Base-by-base conservation (phyloP, 2,797 vertebrate genomes). In the Phoeniculus purpureus region DNA sequence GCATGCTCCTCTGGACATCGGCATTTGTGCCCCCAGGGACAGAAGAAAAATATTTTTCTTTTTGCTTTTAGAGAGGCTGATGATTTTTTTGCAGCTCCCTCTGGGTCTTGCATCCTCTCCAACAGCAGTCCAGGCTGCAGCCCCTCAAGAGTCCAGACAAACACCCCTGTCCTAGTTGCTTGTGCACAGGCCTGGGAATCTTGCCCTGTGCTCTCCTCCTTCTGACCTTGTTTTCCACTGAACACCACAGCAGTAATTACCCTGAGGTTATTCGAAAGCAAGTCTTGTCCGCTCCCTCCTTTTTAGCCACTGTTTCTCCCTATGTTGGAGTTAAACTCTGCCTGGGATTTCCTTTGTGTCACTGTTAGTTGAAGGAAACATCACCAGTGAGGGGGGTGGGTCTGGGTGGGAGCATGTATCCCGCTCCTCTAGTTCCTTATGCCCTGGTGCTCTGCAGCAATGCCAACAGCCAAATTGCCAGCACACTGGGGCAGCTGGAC, bases 261-360 rank as follows among this genome's bases (percentile, higher is more conserved):
- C 59, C 84, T 91, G 94, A 93, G 92, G 94, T 96, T 95, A 91
- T 91, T 95, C 75, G 91, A 96, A 95, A 95, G 91, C 94, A 87
- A 92, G 62, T 79, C 84, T 83, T 81, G 47, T 64, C 40, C 6
- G 3, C 85, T 91, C 37, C 8, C 7, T 87, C 16, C 68, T 80
- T 80, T 77, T 55, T 62, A 85, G 65, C 59, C 8, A 3, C 60
- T 79, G 22, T 61, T 95, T 77, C 88, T 91, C 45, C 34, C 20
- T 26, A 3, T 1, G 0, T 34, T 50, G 68, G 58, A 77, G 25
- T 62, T 55, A 40, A 74, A 55, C 26, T 72, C 71, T 90, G 70
- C 62, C 65, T 85, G 65, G 68, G 34, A 15, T 72, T 83, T 81
- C 70, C 74, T 65, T 87, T 43, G 3, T 50, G 45, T 47, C 7